These are phyloP conservation scores for Caenorhabditis sulstoni DNA, from an alignment of 2,888 invertebrate species.

Conservation along the genomic window DNA sequence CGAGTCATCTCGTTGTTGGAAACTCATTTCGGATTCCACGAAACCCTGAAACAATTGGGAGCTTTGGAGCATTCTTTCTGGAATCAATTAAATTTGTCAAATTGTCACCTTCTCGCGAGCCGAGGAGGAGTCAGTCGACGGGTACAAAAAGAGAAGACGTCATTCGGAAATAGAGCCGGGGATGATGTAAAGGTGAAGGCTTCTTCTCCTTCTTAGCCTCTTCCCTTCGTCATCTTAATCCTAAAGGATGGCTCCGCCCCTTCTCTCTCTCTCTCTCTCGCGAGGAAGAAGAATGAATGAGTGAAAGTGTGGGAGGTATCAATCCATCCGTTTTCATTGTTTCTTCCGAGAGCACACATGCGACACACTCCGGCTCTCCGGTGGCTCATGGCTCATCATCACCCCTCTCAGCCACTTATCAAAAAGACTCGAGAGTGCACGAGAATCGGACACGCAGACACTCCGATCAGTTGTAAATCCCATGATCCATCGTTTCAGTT, in stretches of 20 bases:
- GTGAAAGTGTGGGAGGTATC: constrained; percentile 28
- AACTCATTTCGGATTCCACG: constrained; percentile 38
- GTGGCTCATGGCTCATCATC: constrained; percentile 18
- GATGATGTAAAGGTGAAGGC: background rate
- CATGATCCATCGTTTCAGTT: constrained; percentile 40
- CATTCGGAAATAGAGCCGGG: background rate
- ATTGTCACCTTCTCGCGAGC: constrained; percentile 11
- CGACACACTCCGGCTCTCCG: background rate
- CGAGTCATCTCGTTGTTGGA: too few species aligned
- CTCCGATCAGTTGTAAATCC: constrained; percentile 52
- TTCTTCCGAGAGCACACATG: constrained; percentile 25
- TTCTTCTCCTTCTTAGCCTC: background rate
- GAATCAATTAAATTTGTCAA: constrained; percentile 42
- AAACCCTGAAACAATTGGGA: constrained; percentile 8
- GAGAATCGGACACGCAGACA: constrained; percentile 23
- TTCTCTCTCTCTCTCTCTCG: background rate
- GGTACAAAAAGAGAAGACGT: constrained; percentile 28
- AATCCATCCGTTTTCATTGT: constrained; percentile 43
- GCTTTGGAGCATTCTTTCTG: constrained; percentile 7
- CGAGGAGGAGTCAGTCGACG: too few species aligned
- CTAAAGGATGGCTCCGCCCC: constrained; percentile 18
- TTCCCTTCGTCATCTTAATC: constrained; percentile 30
- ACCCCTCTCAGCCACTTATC: constrained; percentile 44
- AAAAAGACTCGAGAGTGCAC: constrained; percentile 8
- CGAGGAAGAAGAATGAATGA: constrained; percentile 6